A percentile compares a stretch with the other conserved stretches of the same genome.
Conservation (phyloP, 2,113 vertebrate species). For the Esox niger region DNA sequence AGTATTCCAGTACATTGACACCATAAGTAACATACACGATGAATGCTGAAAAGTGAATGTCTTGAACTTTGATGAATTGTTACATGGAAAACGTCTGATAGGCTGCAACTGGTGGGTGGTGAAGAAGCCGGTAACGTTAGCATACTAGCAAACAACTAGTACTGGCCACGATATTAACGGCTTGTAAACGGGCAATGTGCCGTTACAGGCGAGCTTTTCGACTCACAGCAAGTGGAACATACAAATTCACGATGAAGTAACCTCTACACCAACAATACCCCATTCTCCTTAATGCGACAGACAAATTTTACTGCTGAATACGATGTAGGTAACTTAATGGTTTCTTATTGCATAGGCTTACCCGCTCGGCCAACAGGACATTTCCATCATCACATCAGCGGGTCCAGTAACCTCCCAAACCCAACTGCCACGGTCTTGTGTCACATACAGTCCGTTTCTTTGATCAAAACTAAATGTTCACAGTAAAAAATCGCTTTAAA, state of each 20-base stretch:
- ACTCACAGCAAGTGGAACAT: neutral
- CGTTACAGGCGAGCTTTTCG: too few relatives aligned
- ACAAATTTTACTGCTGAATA: neutral
- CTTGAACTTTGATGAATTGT: too few relatives aligned
- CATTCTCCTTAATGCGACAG: neutral
- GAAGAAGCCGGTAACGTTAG: too few relatives aligned
- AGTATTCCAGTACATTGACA: too few relatives aligned
- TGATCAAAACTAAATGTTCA: neutral
- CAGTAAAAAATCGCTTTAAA: neutral
- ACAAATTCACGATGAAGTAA: neutral
- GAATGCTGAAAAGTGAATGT: too few relatives aligned
- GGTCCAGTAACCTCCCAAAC: neutral
- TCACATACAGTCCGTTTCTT: neutral
- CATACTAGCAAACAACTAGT: too few relatives aligned
- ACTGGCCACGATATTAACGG: constrained; percentile 1
- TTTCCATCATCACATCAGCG: neutral
- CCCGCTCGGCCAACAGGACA: constrained; percentile 26
- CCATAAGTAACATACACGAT: too few relatives aligned
- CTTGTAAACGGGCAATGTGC: neutral
- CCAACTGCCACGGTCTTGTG: neutral
- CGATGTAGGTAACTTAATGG: neutral
- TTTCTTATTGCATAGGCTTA: constrained; percentile 16
- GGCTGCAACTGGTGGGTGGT: too few relatives aligned
- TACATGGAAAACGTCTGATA: too few relatives aligned
- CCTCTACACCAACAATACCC: neutral